Evolutionary conservation across 2,797 vertebrate genomes (phyloP), one percentile per base, ranked within the genome.

Genomic region (Dromococcyx pavoninus): DNA sequence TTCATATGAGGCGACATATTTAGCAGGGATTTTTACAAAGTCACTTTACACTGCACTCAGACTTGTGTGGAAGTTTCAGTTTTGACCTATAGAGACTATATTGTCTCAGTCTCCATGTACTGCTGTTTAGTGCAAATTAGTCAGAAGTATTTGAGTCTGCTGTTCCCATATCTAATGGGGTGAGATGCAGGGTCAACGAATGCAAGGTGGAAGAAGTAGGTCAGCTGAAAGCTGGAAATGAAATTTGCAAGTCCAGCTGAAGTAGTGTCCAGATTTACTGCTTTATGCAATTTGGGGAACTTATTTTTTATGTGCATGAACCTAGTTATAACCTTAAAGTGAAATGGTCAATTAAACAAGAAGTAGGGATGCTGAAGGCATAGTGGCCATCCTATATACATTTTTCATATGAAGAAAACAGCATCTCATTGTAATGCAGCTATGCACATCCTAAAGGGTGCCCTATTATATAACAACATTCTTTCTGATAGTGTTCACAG

Each of bases 351-450:
- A 5, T 71, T 62, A 65, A 37, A 46, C 18, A 58, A 65, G 39
- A 81, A 85, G 61, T 33, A 88, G 46, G 51, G 39, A 91, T 62
- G 66, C 32, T 54, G 66, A 72, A 88, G 35, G 48, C 73, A 60
- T 39, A 74, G 4, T 1, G 0, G 11, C 77, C 8, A 5, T 62
- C 8, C 18, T 56, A 0, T 17, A 17, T 37, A 4, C 3, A 5
- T 74, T 83, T 90, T 44, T n/a, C 8, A 15, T 5, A 8, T 37
- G n/a, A 71, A 87, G 30, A 41, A 67, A 66, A 24, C 12, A 74
- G 17, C 21, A 32, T 30, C 37, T 87, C 54, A 11, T 39, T 80
- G 11, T 32, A 58, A 17, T 14, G 30, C 41, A 78, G 30, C 54
- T 65, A n/a, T 14, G 15, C 21, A 5, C 27, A 11, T 71, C 37